Percentiles rank a stretch among this genome's conserved stretches.
Evolutionary conservation across 1,140 invertebrate species (phyloP).

Genomic region (Drosophila truncata): DNA sequence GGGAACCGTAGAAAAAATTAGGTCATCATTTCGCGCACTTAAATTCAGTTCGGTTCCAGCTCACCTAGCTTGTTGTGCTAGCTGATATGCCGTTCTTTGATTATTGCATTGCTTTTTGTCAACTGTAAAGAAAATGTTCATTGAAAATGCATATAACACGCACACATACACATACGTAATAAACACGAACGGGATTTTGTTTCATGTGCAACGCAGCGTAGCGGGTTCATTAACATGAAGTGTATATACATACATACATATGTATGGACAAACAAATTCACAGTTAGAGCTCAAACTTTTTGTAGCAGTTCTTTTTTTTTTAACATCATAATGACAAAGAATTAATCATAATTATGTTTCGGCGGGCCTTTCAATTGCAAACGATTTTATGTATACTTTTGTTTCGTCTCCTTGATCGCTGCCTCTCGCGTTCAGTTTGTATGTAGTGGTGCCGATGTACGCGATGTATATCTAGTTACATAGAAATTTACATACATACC

Average conservation of each 20-base stretch:
- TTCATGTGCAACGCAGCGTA: conserved; percentile 27
- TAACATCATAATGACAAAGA: background rate
- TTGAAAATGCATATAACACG: background rate
- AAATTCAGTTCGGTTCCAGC: background rate
- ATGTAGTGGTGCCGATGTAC: conserved; percentile 1
- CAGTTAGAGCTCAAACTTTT: background rate
- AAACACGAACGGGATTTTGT: background rate
- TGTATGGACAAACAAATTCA: background rate
- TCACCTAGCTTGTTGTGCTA: background rate
- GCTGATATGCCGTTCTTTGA: background rate
- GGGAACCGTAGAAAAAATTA: conserved; percentile 21
- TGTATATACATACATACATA: conserved; percentile 7
- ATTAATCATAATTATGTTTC: conserved; percentile 1
- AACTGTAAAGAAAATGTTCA: background rate
- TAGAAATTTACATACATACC: conserved; percentile 22
- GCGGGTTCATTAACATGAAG: conserved; percentile 27
- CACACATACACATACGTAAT: background rate
- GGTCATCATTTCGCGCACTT: conserved; percentile 10
- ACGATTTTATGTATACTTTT: conserved; percentile 11
- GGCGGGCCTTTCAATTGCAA: conserved; percentile 2
- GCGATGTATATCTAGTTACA: conserved; percentile 19
- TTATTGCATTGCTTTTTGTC: background rate
- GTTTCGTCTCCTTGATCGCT: background rate
- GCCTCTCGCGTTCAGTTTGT: background rate
- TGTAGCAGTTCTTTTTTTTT: background rate